These are phyloP conservation scores for Drosophila colorata DNA, from an alignment of 2,888 invertebrate genomes.

Conservation along the genomic window DNA sequence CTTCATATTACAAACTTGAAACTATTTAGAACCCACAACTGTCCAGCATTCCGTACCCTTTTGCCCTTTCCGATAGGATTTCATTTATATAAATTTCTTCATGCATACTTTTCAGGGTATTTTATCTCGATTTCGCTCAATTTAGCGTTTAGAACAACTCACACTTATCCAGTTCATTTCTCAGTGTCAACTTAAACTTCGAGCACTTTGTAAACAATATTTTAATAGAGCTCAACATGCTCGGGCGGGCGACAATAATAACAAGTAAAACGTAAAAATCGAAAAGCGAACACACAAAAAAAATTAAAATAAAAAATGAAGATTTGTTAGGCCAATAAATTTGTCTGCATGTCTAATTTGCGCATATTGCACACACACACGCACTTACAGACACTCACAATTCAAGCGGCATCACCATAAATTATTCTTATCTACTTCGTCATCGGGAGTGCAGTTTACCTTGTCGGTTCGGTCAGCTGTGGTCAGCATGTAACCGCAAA, in stretches of 20 bases:
- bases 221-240: slow-evolving; percentile 61
- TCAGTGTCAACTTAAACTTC: slow-evolving; percentile 47
- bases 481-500: slow-evolving; percentile 69
- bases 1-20: not conserved
- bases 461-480: slow-evolving; percentile 67
- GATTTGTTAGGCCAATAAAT: slow-evolving; percentile 78
- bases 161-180: slow-evolving; percentile 34
- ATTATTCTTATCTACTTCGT: slow-evolving; percentile 77
- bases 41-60: too few relatives aligned
- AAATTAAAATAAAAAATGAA: slow-evolving; percentile 39
- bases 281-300: not conserved
- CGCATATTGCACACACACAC: slow-evolving; percentile 61
- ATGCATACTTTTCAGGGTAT: not conserved
- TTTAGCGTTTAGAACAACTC: slow-evolving; percentile 16
- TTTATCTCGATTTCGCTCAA: slow-evolving; percentile 6
- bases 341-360: slow-evolving; percentile 81
- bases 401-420: slow-evolving; percentile 76
- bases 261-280: slow-evolving; percentile 20
- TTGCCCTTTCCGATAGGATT: not conserved
- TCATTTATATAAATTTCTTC: not conserved
- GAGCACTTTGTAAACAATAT: slow-evolving; percentile 63
- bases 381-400: slow-evolving; percentile 32
- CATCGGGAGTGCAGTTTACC: slow-evolving; percentile 77
- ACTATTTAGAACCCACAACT: too few relatives aligned
- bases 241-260: slow-evolving; percentile 12